Evolutionary conservation across 2,888 invertebrate species (phyloP), one percentile per base, ranked within the genome.

Genomic region (Drosophila recens): DNA sequence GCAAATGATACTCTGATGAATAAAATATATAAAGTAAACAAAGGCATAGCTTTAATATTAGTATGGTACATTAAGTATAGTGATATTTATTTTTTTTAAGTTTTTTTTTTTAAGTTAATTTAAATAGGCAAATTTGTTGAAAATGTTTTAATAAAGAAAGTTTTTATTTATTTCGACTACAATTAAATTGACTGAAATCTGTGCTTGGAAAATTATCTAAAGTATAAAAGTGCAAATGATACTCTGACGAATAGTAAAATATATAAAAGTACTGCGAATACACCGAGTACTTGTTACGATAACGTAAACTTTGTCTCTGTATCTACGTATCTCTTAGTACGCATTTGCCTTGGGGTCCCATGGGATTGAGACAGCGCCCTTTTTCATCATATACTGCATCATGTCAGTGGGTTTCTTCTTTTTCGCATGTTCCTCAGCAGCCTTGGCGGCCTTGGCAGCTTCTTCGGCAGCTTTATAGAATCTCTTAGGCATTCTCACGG

Each of bases 1-100:
- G 46, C 64, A 59, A 64, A 73, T 48, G 52, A 8, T 57, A 42
- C n/a, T 54, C 33, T 48, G 73, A 73, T 64, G 11, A 15, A 43
- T 34, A 57, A 30, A 40, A 42, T 53, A 27, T 23, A 53, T 3
- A n/a, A 54, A 17, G 11, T 30, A 34, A 20, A 13, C 5, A 13
- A 36, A 36, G 4, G 13, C 8, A 9, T 13, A 34, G 33, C 9
- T 48, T 9, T 15, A 9, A 4, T 9, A 17, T 17, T 17, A 17
- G 17, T 1, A 17, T 17, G 17, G 17, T 17, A 17, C 1, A 17
- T 17, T 17, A 17, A 17, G 1, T 17, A 17, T 15, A 33, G 30
- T n/a, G n/a, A 33, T n/a, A 36, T 36, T 13, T 11, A 36, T 36
- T 36, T 36, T n/a, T n/a, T n/a, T n/a, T n/a, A n/a, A n/a, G n/a